Percentiles rank a stretch among this genome's conserved stretches.
These are phyloP conservation scores for Oxycera nigricornis DNA, from an alignment of 2,888 invertebrate genomes.

Conservation along the genomic window DNA sequence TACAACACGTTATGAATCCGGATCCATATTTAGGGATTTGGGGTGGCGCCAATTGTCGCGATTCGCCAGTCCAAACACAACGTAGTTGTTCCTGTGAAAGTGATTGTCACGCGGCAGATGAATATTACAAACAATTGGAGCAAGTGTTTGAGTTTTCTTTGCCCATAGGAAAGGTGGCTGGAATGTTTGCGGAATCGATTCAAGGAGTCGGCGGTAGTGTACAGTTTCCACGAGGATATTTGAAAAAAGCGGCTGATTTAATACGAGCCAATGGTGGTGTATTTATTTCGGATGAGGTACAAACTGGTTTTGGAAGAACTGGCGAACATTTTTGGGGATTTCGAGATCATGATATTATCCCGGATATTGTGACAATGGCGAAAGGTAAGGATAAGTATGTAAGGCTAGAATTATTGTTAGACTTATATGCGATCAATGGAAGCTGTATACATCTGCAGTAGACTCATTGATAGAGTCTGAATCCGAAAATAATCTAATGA, in stretches of 20 bases:
- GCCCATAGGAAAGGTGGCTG: constrained; percentile 82
- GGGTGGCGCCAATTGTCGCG: constrained; percentile 88
- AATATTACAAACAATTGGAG: constrained; percentile 78
- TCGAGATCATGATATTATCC: constrained; percentile 80
- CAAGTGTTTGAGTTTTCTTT: constrained; percentile 79
- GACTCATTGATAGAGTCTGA: too few species aligned
- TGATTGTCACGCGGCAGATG: constrained; percentile 76
- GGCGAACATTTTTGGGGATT: constrained; percentile 98
- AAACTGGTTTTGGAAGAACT: constrained; percentile 95
- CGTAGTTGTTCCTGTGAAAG: constrained; percentile 71
- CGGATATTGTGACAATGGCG: constrained; percentile 96
- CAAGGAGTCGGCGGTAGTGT: constrained; percentile 95
- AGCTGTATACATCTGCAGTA: too few species aligned
- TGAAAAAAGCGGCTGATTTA: constrained; percentile 80
- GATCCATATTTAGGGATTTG: constrained; percentile 91
- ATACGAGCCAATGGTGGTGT: constrained; percentile 85
- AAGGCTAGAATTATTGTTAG: too few species aligned
- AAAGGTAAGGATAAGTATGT: too few species aligned
- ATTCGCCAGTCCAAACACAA: constrained; percentile 79
- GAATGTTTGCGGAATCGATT: constrained; percentile 92
- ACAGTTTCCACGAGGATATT: constrained; percentile 88
- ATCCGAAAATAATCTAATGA: too few species aligned
- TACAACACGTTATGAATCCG: constrained; percentile 89
- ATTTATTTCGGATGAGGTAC: constrained; percentile 93
- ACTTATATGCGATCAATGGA: too few species aligned